Evolutionary conservation across 2,113 vertebrate species (phyloP).

Genomic region (Scomber scombrus): DNA sequence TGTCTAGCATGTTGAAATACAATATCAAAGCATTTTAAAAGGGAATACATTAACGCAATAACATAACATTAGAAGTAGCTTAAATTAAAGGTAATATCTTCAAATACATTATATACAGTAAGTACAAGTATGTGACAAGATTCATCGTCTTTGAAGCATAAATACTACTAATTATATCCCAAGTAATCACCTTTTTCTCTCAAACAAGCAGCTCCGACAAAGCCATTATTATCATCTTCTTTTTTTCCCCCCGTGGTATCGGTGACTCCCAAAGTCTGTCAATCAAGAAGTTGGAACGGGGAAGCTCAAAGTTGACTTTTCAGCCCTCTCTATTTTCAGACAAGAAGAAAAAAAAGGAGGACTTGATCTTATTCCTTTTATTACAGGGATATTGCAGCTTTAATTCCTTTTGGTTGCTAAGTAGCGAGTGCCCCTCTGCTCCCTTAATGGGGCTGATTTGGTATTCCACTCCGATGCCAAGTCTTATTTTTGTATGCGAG

Average conservation of each 20-base stretch:
- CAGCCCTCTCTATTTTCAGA: slow-evolving; percentile 70
- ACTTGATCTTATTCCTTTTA: slow-evolving; percentile 85
- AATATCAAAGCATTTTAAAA: background rate
- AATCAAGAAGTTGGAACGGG: slow-evolving; percentile 48
- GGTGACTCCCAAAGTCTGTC: slow-evolving; percentile 35
- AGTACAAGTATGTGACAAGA: background rate
- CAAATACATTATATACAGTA: too few relatives aligned
- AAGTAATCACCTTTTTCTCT: slow-evolving; percentile 37
- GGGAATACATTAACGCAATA: background rate
- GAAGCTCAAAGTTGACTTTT: slow-evolving; percentile 65
- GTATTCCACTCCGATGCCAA: slow-evolving; percentile 94
- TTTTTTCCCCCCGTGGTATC: too few relatives aligned
- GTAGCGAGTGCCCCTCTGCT: slow-evolving; percentile 95
- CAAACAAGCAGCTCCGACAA: slow-evolving; percentile 20
- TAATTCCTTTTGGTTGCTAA: slow-evolving; percentile 96
- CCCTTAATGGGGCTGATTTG: slow-evolving; percentile 97
- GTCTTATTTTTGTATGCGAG: slow-evolving; percentile 99
- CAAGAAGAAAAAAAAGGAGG: slow-evolving; percentile 50
- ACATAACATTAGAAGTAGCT: too few relatives aligned
- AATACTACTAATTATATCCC: slow-evolving; percentile 22
- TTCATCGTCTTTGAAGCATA: background rate
- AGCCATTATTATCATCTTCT: background rate
- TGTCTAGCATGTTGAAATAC: too few relatives aligned
- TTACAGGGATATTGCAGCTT: slow-evolving; percentile 91
- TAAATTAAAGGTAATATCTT: too few relatives aligned